Conservation (phyloP, 2,113 vertebrate genomes). For the Pycnonotus jocosus region DNA sequence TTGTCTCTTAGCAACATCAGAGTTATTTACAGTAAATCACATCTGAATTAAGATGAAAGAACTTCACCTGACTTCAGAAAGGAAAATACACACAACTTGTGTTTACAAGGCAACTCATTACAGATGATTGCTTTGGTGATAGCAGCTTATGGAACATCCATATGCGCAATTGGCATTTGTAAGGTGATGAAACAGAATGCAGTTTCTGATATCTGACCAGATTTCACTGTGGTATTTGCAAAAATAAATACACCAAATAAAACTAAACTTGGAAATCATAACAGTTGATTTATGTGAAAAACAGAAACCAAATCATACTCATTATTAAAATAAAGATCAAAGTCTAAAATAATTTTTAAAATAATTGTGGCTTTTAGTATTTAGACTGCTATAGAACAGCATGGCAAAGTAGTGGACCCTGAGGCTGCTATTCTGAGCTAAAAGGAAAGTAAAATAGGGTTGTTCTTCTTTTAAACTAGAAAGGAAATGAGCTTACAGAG, state of each 20-base stretch:
- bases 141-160: slow-evolving; percentile 50
- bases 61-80: slow-evolving; percentile 42
- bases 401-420: neutral
- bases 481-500: neutral
- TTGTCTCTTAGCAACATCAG: slow-evolving; percentile 21
- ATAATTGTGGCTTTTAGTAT: neutral
- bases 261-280: slow-evolving; percentile 40
- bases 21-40: slow-evolving; percentile 47
- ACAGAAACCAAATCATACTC: neutral
- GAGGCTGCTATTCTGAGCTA: neutral
- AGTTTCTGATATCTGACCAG: slow-evolving; percentile 33
- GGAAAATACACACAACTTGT: slow-evolving; percentile 21
- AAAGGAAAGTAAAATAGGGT: neutral
- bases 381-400: neutral
- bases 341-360: neutral
- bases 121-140: slow-evolving; percentile 14
- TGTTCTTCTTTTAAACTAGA: neutral
- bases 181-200: slow-evolving; percentile 43
- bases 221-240: slow-evolving; percentile 17
- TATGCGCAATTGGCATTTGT: slow-evolving; percentile 41
- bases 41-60: slow-evolving; percentile 35
- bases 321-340: slow-evolving; percentile 7
- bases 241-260: slow-evolving; percentile 22
- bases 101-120: slow-evolving; percentile 44
- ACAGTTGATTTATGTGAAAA: slow-evolving; percentile 49